phyloP scores from a whole-genome alignment of 2,797 vertebrate species.

The Myripristis murdjan region DNA sequence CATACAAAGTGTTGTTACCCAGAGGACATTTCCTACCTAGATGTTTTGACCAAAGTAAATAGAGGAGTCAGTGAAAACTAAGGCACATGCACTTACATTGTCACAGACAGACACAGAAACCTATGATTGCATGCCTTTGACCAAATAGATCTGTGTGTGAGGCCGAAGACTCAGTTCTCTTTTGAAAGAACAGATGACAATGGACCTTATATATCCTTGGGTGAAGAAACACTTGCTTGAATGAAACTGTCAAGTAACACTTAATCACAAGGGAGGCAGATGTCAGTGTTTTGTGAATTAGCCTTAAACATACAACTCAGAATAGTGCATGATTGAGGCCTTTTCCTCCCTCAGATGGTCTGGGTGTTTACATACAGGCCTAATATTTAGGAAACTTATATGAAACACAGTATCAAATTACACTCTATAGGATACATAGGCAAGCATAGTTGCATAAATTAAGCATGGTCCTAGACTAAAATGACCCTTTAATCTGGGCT shows the following conservation, averaged over 20 bases:
- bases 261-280: background rate
- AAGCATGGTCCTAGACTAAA: constrained; percentile 11
- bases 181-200: background rate
- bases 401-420: constrained; percentile 1
- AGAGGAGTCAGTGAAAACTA: constrained; percentile 1
- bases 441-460: constrained; percentile 14
- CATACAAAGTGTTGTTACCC: constrained; percentile 19
- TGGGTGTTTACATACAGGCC: background rate
- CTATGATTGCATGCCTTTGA: no score
- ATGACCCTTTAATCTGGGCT: constrained; percentile 49
- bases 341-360: background rate
- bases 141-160: no score
- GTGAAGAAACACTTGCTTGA: background rate
- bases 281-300: background rate
- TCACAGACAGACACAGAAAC: no score
- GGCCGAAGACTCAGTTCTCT: background rate
- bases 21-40: constrained; percentile 2
- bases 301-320: no score
- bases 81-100: constrained; percentile 6
- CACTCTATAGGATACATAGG: constrained; percentile 6
- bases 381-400: background rate
- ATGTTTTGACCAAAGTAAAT: constrained; percentile 26
- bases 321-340: no score
- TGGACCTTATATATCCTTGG: background rate
- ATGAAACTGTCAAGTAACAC: background rate